These are phyloP conservation scores for Euglossa dilemma DNA, from an alignment of 1,140 invertebrate genomes.

Conservation along the genomic window DNA sequence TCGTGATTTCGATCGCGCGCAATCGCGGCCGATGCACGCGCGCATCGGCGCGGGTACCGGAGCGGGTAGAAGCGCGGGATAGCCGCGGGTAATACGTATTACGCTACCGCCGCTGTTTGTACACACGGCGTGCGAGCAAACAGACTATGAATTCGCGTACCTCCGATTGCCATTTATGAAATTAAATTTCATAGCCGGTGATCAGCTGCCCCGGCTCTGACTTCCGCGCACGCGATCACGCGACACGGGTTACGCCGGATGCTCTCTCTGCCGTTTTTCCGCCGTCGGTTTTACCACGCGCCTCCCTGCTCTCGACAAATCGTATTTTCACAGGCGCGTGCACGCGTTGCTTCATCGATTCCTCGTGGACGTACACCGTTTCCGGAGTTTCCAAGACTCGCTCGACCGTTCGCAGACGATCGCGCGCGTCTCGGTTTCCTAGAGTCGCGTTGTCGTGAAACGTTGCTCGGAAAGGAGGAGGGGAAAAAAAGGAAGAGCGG, in stretches of 20 bases:
- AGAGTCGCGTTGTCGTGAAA: too few relatives aligned
- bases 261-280: too few relatives aligned
- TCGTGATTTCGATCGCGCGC: slow-evolving; percentile 32
- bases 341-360: too few relatives aligned
- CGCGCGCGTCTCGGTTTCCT: too few relatives aligned
- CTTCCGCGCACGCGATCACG: neutral
- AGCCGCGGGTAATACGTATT: slow-evolving; percentile 51
- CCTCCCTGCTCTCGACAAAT: too few relatives aligned
- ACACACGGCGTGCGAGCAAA: slow-evolving; percentile 52
- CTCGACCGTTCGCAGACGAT: too few relatives aligned
- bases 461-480: neutral
- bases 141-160: slow-evolving; percentile 31
- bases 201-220: slow-evolving; percentile 18
- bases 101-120: slow-evolving; percentile 54
- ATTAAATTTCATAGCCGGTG: slow-evolving; percentile 65
- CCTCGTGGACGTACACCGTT: too few relatives aligned
- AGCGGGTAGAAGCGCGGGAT: neutral
- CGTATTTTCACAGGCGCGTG: too few relatives aligned
- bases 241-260: neutral
- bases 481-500: neutral
- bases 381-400: too few relatives aligned
- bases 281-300: too few relatives aligned
- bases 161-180: slow-evolving; percentile 68
- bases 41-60: too few relatives aligned
- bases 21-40: slow-evolving; percentile 8